Evolutionary conservation across 2,888 invertebrate genomes (phyloP).

Genomic region (Carabus problematicus): DNA sequence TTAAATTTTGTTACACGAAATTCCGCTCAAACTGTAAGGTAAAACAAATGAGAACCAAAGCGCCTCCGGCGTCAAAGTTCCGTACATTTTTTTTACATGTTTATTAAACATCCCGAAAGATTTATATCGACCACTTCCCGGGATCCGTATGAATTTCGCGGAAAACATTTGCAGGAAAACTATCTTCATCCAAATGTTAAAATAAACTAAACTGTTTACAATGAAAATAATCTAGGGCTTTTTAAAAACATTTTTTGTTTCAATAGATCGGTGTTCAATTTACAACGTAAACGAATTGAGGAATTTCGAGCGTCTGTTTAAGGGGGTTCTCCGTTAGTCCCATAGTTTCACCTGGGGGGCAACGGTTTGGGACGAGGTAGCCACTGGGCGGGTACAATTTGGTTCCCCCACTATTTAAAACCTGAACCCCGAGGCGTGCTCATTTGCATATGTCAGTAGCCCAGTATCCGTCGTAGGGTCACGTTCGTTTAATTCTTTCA

Average conservation of each 20-base stretch:
- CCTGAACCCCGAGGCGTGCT: too few relatives aligned
- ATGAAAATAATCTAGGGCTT: slow-evolving; percentile 16
- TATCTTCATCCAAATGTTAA: slow-evolving; percentile 15
- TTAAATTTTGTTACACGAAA: slow-evolving; percentile 9
- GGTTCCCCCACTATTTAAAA: too few relatives aligned
- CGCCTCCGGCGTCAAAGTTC: slow-evolving; percentile 17
- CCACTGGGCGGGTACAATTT: too few relatives aligned
- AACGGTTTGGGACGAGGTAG: too few relatives aligned
- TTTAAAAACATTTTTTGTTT: slow-evolving; percentile 17
- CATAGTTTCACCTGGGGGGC: too few relatives aligned
- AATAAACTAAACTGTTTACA: slow-evolving; percentile 29
- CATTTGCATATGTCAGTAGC: too few relatives aligned
- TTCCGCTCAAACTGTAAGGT: slow-evolving; percentile 9
- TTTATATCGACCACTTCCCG: slow-evolving; percentile 16
- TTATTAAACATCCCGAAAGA: slow-evolving; percentile 24
- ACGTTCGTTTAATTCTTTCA: too few relatives aligned
- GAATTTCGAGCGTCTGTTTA: slow-evolving; percentile 17
- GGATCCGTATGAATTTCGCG: slow-evolving; percentile 9
- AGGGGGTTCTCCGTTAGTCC: too few relatives aligned
- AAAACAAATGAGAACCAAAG: slow-evolving; percentile 8
- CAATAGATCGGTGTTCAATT: slow-evolving; percentile 15
- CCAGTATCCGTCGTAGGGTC: too few relatives aligned
- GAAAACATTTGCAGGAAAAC: slow-evolving; percentile 15
- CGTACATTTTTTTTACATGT: slow-evolving; percentile 14
- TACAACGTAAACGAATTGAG: slow-evolving; percentile 30